phyloP scores from a whole-genome alignment of 2,113 vertebrate species.

The Ochotona curzoniae region DNA sequence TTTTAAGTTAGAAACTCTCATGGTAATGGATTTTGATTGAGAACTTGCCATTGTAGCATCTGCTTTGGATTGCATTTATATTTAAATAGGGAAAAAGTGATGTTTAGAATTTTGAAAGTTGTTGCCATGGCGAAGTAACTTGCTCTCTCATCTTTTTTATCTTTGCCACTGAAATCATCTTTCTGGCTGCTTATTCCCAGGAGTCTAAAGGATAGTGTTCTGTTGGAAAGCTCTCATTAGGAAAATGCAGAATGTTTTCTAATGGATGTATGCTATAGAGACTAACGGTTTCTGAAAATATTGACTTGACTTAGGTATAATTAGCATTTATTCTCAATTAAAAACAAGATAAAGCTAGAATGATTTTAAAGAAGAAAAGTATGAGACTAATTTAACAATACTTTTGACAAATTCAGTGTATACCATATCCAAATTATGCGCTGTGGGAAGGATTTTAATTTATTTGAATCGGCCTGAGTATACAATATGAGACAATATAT shows the following conservation, averaged over 20 bases:
- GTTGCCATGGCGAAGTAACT: constrained; percentile 79
- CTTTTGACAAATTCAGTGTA: constrained; percentile 42
- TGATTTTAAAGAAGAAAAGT: constrained; percentile 64
- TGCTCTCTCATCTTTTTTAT: constrained; percentile 79
- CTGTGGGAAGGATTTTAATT: constrained; percentile 32
- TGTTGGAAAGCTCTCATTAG: constrained; percentile 72
- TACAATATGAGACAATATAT: neutral
- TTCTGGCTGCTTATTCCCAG: constrained; percentile 70
- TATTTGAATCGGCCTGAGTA: constrained; percentile 15
- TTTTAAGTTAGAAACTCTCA: constrained; percentile 61
- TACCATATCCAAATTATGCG: constrained; percentile 22
- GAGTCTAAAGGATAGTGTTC: constrained; percentile 60
- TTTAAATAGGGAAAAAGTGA: constrained; percentile 81
- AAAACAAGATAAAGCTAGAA: constrained; percentile 70
- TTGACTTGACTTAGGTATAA: constrained; percentile 70
- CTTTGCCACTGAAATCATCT: constrained; percentile 73
- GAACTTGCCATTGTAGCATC: constrained; percentile 78
- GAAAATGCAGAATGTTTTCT: constrained; percentile 67
- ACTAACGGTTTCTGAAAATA: constrained; percentile 60
- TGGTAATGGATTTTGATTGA: constrained; percentile 76
- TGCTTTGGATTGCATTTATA: constrained; percentile 78
- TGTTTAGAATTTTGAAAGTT: constrained; percentile 83
- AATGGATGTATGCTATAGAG: constrained; percentile 68
- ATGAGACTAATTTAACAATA: constrained; percentile 19
- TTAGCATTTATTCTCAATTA: constrained; percentile 77